Percentiles rank a stretch among this genome's conserved stretches.
Evolutionary conservation across 2,113 vertebrate species (phyloP).

Genomic region (Malurus alboscapulatus): DNA sequence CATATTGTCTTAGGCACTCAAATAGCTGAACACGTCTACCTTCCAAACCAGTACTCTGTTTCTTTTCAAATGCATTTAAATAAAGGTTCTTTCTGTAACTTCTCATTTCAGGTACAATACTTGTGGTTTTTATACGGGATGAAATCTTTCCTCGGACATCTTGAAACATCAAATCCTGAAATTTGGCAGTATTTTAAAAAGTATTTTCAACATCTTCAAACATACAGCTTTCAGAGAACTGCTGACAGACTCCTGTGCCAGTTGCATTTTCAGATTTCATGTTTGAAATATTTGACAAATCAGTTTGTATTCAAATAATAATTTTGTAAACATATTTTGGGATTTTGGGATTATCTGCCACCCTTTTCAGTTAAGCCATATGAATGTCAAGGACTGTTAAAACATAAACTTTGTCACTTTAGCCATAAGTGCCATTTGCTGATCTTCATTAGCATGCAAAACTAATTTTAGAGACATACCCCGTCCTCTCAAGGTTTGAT

Average conservation of each 20-base stretch:
- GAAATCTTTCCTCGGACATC: constrained; percentile 38
- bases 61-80: neutral
- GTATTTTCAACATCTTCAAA: neutral
- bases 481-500: neutral
- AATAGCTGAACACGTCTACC: neutral
- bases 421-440: constrained; percentile 31
- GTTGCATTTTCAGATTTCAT: neutral
- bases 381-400: constrained; percentile 15
- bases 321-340: neutral
- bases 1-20: neutral
- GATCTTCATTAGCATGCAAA: neutral
- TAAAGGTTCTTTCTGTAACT: neutral
- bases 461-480: neutral
- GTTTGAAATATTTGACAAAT: neutral
- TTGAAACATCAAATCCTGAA: neutral
- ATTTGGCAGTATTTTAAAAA: neutral
- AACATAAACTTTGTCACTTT: constrained; percentile 26
- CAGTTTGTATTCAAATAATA: neutral
- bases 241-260: neutral
- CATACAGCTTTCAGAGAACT: neutral
- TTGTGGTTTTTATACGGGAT: constrained; percentile 57
- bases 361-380: neutral
- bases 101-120: constrained; percentile 53
- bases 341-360: neutral
- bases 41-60: neutral